These are phyloP conservation scores for Notiomystis cincta DNA, from an alignment of 2,113 vertebrate genomes.

Conservation along the genomic window DNA sequence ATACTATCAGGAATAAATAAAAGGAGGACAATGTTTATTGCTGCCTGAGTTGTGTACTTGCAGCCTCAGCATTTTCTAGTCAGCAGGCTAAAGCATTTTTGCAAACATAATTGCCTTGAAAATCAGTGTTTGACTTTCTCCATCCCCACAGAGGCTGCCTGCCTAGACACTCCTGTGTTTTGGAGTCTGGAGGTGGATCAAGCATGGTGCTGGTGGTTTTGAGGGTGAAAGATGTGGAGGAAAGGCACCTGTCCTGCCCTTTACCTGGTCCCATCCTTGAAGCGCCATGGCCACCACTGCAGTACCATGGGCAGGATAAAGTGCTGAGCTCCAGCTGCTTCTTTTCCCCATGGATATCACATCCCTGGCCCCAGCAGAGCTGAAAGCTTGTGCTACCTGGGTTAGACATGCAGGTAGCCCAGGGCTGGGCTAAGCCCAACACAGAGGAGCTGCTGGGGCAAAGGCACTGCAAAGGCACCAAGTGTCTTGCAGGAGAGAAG, in stretches of 20 bases:
- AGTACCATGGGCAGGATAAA: not conserved
- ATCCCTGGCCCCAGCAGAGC: not conserved
- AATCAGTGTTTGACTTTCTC: not conserved
- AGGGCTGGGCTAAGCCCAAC: not conserved
- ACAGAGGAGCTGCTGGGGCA: not conserved
- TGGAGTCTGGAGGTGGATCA: not conserved
- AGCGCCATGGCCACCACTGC: not conserved
- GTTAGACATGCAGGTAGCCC: not conserved
- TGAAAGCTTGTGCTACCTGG: rapidly evolving
- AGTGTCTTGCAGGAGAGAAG: rapidly evolving
- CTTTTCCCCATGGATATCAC: not conserved
- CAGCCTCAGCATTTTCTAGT: not conserved
- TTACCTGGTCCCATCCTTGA: not conserved
- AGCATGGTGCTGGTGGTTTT: not conserved
- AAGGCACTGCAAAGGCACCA: not conserved
- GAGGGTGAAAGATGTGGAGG: not conserved
- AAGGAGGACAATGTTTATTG: not conserved
- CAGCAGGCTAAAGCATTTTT: not conserved
- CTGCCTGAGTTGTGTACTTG: not conserved
- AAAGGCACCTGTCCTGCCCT: not conserved
- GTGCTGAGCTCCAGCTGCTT: not conserved
- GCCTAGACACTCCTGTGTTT: not conserved
- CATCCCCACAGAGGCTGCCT: not conserved
- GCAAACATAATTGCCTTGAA: not conserved
- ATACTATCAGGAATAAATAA: not conserved